phyloP scores from a whole-genome alignment of 2,888 invertebrate species.

The Dryadula phaetusa region DNA sequence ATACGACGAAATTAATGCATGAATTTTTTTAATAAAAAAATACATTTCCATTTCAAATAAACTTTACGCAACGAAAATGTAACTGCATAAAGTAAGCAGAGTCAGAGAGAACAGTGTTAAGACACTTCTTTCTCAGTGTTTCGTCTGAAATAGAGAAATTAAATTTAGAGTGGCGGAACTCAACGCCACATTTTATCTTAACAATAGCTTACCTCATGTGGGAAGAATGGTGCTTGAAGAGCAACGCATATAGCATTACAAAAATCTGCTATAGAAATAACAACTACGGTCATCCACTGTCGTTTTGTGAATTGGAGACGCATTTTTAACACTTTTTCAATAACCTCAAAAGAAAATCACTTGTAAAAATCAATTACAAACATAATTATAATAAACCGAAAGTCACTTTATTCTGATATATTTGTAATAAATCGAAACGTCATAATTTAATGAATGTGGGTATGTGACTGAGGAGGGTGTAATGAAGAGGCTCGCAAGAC shows the following conservation, averaged over 20 bases:
- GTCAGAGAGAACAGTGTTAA: too few species aligned
- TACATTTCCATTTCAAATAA: too few species aligned
- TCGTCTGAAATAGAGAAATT: too few species aligned
- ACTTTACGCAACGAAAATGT: too few species aligned
- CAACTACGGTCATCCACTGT: slow-evolving; percentile 91
- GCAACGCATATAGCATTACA: slow-evolving; percentile 94
- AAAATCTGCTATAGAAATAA: slow-evolving; percentile 92
- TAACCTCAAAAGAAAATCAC: slow-evolving; percentile 10
- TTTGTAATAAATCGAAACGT: slow-evolving; percentile 33
- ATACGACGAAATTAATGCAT: too few species aligned
- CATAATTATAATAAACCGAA: not conserved
- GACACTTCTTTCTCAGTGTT: too few species aligned
- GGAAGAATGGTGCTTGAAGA: slow-evolving; percentile 94
- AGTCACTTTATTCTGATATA: not conserved
- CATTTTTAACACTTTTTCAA: slow-evolving; percentile 78
- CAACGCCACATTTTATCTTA: too few species aligned
- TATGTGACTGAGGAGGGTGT: slow-evolving; percentile 59
- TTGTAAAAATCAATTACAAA: not conserved
- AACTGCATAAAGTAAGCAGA: too few species aligned
- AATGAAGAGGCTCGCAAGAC: slow-evolving; percentile 26
- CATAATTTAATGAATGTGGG: slow-evolving; percentile 53
- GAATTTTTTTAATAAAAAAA: too few species aligned
- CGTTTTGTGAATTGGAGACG: slow-evolving; percentile 87
- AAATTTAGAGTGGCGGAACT: too few species aligned
- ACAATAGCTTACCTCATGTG: slow-evolving; percentile 87